Conservation (phyloP, 1,140 invertebrate genomes). For the Ceratoteleas bidentatus region DNA sequence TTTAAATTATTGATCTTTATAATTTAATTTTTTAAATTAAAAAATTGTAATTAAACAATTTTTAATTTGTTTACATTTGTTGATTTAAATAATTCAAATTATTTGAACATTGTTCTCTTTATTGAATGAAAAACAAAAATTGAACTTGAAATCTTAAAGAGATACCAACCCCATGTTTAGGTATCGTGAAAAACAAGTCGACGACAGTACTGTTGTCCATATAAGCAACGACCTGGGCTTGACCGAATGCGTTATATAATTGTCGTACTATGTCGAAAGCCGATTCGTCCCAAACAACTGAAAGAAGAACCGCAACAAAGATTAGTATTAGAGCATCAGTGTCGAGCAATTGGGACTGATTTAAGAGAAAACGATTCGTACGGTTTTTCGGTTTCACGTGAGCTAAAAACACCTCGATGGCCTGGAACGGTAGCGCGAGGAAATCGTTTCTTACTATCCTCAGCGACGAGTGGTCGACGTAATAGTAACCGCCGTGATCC, state of each 20-base stretch:
- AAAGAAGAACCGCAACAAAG: too few relatives aligned
- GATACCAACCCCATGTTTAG: conserved; percentile 74
- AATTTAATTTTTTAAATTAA: too few relatives aligned
- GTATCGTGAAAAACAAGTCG: conserved; percentile 75
- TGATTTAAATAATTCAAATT: too few relatives aligned
- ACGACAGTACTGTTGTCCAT: conserved; percentile 81
- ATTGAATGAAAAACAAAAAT: too few relatives aligned
- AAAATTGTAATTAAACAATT: too few relatives aligned
- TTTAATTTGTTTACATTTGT: too few relatives aligned
- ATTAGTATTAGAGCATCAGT: too few relatives aligned
- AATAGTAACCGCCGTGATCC: conserved; percentile 96
- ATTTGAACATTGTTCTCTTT: too few relatives aligned
- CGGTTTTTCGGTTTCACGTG: conserved; percentile 92
- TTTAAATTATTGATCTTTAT: too few relatives aligned
- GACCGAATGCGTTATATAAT: conserved; percentile 89
- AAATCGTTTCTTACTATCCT: conserved; percentile 96
- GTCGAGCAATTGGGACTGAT: too few relatives aligned
- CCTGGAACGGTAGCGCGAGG: conserved; percentile 96
- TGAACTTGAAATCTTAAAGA: too few relatives aligned
- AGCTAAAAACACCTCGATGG: conserved; percentile 95
- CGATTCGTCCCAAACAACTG: conserved; percentile 86
- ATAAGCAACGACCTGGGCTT: conserved; percentile 93
- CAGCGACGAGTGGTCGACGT: conserved; percentile 87
- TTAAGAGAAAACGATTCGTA: too few relatives aligned
- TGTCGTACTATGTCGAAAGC: conserved; percentile 88